phyloP scores from a whole-genome alignment of 2,797 vertebrate genomes.

The Aphelocoma californica region DNA sequence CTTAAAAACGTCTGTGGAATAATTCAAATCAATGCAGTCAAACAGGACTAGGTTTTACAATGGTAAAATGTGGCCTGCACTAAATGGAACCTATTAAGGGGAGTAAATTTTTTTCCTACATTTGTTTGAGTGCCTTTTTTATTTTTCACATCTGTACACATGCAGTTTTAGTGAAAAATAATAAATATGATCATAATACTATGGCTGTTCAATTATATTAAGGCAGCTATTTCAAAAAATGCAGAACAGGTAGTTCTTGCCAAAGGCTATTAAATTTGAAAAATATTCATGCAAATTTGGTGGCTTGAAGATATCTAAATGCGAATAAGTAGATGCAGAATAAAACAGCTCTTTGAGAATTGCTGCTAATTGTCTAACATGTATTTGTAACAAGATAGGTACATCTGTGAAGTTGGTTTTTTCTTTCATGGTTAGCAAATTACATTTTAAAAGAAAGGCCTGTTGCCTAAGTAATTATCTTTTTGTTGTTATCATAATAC shows the following conservation, averaged over 20 bases:
- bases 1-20: conserved; percentile 53
- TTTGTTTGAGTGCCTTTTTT: background rate
- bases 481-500: background rate
- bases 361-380: background rate
- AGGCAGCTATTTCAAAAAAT: background rate
- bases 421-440: background rate
- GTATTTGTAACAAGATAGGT: background rate
- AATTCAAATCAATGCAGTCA: conserved; percentile 39
- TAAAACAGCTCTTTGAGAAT: background rate
- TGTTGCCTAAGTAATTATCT: background rate
- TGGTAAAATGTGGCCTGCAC: conserved; percentile 32
- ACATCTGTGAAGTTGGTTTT: background rate
- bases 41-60: background rate
- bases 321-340: background rate
- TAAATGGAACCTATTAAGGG: conserved; percentile 20
- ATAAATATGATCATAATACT: background rate
- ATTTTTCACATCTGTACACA: background rate
- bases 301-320: background rate
- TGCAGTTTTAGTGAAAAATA: background rate
- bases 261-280: conserved; percentile 22
- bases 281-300: background rate
- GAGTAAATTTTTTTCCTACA: background rate
- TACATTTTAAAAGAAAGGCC: background rate
- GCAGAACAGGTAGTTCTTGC: conserved; percentile 18
- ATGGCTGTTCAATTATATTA: background rate